A percentile compares a stretch with the other conserved stretches of the same genome.
Conservation (phyloP, 2,113 vertebrate species). For the Nycticebus coucang region DNA sequence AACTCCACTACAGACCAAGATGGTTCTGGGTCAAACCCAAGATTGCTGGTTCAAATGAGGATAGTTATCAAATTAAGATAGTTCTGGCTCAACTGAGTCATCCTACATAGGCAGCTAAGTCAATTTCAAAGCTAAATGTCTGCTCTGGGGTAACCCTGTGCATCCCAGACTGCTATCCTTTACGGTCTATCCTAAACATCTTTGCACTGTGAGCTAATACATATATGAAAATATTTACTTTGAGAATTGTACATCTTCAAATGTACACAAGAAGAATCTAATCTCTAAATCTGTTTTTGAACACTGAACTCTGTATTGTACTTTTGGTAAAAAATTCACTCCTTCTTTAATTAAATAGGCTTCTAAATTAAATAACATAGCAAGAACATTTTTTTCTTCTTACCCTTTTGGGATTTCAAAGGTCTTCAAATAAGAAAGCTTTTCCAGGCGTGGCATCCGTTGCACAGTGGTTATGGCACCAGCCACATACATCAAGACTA, state of each 20-base stretch:
- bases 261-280: constrained; percentile 51
- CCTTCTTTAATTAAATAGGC: constrained; percentile 53
- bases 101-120: background rate
- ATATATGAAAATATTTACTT: constrained; percentile 61
- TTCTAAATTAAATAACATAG: background rate
- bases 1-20: background rate
- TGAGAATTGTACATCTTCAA: constrained; percentile 30
- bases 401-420: constrained; percentile 19
- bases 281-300: constrained; percentile 59
- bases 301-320: constrained; percentile 56
- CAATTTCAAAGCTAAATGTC: constrained; percentile 30
- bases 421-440: background rate
- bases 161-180: background rate
- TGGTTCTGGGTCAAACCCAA: constrained; percentile 54
- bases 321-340: constrained; percentile 69
- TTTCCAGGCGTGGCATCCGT: too few species aligned
- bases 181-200: background rate
- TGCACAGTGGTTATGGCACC: too few species aligned
- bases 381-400: background rate
- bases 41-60: constrained; percentile 45
- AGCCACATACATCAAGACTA: too few species aligned
- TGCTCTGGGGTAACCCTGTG: background rate
- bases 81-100: constrained; percentile 26
- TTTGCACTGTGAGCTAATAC: background rate
- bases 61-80: constrained; percentile 21